phyloP scores from a whole-genome alignment of 2,888 invertebrate genomes.

The Yponomeuta malinellus region DNA sequence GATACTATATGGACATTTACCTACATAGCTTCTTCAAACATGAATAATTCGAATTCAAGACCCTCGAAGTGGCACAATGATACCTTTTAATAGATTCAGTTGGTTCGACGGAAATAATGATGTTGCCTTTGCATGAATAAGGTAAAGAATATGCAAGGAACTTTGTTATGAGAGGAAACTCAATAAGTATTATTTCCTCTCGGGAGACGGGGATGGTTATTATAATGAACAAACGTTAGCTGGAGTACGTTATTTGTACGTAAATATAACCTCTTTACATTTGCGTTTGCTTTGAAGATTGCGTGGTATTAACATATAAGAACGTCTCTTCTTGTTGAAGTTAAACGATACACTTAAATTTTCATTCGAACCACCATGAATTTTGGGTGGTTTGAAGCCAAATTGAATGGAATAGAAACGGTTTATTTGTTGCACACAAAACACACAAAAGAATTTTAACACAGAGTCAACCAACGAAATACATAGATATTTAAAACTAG shows the following conservation, averaged over 20 bases:
- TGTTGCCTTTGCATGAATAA: background rate
- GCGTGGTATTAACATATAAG: no score
- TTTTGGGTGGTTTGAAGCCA: no score
- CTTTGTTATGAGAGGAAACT: background rate
- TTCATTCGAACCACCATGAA: no score
- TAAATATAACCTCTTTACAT: background rate
- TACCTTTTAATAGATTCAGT: background rate
- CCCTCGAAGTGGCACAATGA: background rate
- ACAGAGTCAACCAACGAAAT: no score
- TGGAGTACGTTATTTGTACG: background rate
- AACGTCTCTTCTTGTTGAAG: no score
- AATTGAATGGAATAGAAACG: no score
- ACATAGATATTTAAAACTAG: no score
- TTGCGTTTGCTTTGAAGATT: no score
- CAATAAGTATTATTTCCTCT: background rate
- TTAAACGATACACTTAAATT: no score
- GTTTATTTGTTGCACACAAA: no score
- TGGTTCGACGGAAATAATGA: background rate
- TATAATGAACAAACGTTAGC: background rate
- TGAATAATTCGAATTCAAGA: background rate
- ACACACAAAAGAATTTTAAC: no score
- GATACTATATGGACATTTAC: no score
- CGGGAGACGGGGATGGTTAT: background rate
- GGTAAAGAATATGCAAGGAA: background rate
- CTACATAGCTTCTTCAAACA: background rate